Percentiles rank a stretch among this genome's conserved stretches.
These are phyloP conservation scores for Phorcus lineatus DNA, from an alignment of 2,888 invertebrate species.

Conservation along the genomic window DNA sequence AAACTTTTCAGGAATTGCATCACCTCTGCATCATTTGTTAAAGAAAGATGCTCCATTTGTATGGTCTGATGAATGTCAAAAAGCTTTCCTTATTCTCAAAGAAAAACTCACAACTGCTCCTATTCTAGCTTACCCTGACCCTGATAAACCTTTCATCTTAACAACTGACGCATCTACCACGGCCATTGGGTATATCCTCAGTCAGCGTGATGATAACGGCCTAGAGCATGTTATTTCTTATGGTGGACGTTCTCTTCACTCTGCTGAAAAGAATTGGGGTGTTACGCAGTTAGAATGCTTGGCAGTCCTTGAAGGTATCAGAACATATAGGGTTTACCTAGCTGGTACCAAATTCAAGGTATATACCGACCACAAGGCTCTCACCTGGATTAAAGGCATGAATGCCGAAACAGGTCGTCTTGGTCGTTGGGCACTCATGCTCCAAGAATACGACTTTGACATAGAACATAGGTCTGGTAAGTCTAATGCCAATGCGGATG, in stretches of 20 bases:
- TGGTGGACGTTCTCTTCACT: constrained; percentile 27
- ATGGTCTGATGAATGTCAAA: constrained; percentile 24
- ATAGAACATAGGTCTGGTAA: constrained; percentile 28
- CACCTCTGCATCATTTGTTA: neutral
- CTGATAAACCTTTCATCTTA: constrained; percentile 28
- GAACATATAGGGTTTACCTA: constrained; percentile 30
- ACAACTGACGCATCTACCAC: constrained; percentile 33
- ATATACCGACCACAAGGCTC: constrained; percentile 36
- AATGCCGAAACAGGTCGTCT: constrained; percentile 29
- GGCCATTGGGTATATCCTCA: constrained; percentile 32
- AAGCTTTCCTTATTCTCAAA: constrained; percentile 23
- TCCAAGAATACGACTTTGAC: constrained; percentile 36
- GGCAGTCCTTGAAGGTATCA: constrained; percentile 37
- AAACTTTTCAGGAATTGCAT: constrained; percentile 46
- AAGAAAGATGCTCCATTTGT: constrained; percentile 21
- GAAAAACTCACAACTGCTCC: constrained; percentile 29
- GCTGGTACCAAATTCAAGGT: constrained; percentile 30
- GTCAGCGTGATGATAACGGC: constrained; percentile 24
- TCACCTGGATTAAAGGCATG: constrained; percentile 26
- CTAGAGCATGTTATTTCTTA: constrained; percentile 28
- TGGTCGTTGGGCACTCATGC: constrained; percentile 34
- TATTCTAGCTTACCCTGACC: constrained; percentile 32
- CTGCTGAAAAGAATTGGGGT: constrained; percentile 27
- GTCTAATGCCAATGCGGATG: neutral
- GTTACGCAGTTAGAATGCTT: constrained; percentile 35